phyloP scores from a whole-genome alignment of 1,140 invertebrate species.

The Eupristina koningsbergeri region DNA sequence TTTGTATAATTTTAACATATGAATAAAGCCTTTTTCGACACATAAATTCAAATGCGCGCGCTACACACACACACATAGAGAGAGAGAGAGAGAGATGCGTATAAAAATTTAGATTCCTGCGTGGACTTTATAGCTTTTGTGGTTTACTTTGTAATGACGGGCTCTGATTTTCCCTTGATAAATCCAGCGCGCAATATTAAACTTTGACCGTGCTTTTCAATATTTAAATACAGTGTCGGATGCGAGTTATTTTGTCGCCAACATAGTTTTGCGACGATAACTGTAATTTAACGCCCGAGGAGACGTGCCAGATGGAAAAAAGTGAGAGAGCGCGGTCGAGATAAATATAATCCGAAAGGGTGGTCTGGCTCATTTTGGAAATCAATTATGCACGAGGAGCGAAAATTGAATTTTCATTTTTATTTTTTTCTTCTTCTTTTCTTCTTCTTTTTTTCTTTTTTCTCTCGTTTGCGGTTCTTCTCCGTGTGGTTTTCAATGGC shows the following conservation, averaged over 20 bases:
- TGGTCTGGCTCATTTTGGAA: constrained; percentile 31
- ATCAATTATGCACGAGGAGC: constrained; percentile 42
- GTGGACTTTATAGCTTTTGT: no score
- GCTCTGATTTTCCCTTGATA: no score
- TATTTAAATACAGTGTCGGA: not conserved
- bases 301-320: not conserved
- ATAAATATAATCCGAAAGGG: not conserved
- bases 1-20: no score
- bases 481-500: constrained; percentile 36
- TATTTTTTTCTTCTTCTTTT: no score
- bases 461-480: constrained; percentile 39
- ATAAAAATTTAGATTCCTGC: no score
- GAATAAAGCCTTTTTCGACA: no score
- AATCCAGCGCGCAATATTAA: not conserved
- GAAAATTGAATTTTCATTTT: constrained; percentile 47
- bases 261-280: not conserved
- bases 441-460: no score
- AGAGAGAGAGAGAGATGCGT: no score
- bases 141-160: no score
- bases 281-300: not conserved
- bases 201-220: not conserved
- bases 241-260: not conserved
- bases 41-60: no score
- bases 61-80: no score
- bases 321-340: not conserved